Evolutionary conservation across 2,113 vertebrate genomes (phyloP).

Genomic region (Indicator maculatus): DNA sequence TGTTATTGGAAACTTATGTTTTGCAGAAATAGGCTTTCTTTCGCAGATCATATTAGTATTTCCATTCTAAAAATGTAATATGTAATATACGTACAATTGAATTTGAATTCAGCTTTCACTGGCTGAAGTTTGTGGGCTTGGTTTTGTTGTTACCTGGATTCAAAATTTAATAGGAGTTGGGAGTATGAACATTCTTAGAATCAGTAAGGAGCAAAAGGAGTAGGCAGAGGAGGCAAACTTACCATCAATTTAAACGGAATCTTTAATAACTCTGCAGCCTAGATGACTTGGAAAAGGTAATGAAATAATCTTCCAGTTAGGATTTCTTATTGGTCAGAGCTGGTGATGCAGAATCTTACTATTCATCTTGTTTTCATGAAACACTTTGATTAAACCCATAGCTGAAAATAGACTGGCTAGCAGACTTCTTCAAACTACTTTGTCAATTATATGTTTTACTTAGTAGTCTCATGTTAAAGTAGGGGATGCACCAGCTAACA

Average conservation of each 20-base stretch:
- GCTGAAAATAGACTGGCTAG: background rate
- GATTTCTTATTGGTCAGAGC: background rate
- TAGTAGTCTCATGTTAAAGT: background rate
- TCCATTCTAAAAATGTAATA: background rate
- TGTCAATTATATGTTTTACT: background rate
- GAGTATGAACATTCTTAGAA: background rate
- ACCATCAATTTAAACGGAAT: background rate
- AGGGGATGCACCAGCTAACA: background rate
- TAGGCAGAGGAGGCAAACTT: background rate
- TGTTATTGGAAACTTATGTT: background rate
- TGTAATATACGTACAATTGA: background rate
- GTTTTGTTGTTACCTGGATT: background rate
- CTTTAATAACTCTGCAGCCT: background rate
- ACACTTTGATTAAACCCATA: background rate
- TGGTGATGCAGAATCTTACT: background rate
- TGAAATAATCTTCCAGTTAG: background rate
- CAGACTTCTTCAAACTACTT: background rate
- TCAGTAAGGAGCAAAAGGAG: background rate
- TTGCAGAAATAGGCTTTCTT: background rate
- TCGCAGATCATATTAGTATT: background rate
- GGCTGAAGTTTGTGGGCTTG: background rate
- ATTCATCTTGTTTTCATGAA: background rate
- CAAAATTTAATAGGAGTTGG: background rate
- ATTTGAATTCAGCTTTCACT: background rate
- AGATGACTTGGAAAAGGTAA: background rate